Evolutionary conservation across 2,113 vertebrate species (phyloP).

Genomic region (Cyphomyrus discorhynchus): DNA sequence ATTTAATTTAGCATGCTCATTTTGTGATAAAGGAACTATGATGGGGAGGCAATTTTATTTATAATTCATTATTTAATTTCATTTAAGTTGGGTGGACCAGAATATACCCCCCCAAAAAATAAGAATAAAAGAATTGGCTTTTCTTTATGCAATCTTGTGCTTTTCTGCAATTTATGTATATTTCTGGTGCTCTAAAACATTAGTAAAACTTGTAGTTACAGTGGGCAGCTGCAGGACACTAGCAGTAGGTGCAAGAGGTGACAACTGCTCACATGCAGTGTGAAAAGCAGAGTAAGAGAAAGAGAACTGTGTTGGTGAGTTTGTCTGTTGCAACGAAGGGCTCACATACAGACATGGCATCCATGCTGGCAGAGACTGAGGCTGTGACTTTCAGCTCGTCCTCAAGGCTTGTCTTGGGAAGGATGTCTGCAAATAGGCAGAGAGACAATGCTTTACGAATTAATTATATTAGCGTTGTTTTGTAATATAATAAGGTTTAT

Average conservation of each 20-base stretch:
- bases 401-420: slow-evolving; percentile 8
- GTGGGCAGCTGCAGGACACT: neutral
- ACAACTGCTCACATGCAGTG: neutral
- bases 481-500: neutral
- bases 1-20: no score
- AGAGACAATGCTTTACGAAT: neutral
- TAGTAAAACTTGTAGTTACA: neutral
- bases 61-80: no score
- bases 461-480: neutral
- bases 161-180: neutral
- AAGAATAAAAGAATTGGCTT: no score
- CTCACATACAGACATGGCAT: slow-evolving; percentile 1
- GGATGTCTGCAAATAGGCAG: slow-evolving; percentile 5
- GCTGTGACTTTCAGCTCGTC: slow-evolving; percentile 14
- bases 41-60: no score
- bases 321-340: neutral
- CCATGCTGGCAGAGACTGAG: slow-evolving; percentile 9
- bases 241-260: neutral
- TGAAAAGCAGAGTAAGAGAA: neutral
- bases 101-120: no score
- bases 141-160: no score
- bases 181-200: neutral
- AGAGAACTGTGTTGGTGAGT: neutral
- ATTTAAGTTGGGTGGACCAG: no score
- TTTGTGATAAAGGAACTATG: no score